Evolutionary conservation across 2,797 vertebrate species (phyloP).

Genomic region (Eupleurogrammus muticus): DNA sequence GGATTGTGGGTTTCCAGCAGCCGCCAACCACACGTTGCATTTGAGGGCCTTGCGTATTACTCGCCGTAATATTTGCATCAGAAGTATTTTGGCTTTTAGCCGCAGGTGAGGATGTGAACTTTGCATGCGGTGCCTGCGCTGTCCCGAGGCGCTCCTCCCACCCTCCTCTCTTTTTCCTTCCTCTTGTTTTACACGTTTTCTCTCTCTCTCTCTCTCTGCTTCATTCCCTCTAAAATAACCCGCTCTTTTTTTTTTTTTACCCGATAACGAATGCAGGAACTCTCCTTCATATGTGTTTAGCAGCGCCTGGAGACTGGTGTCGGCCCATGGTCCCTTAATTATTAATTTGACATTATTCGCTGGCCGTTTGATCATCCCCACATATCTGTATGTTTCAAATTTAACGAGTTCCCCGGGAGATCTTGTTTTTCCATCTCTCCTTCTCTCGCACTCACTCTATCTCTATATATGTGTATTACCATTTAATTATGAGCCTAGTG

Average conservation of each 20-base stretch:
- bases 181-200: conserved; percentile 39
- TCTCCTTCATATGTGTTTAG: conserved; percentile 80
- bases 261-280: conserved; percentile 71
- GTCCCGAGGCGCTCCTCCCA: conserved; percentile 50
- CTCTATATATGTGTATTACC: conserved; percentile 15
- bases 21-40: not conserved
- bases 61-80: conserved; percentile 41
- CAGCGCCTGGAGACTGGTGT: conserved; percentile 69
- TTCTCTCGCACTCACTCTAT: not conserved
- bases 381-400: conserved; percentile 76
- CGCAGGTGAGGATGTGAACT: conserved; percentile 45
- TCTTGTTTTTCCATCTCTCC: conserved; percentile 37
- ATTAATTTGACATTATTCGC: conserved; percentile 79
- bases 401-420: conserved; percentile 78
- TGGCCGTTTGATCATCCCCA: conserved; percentile 81
- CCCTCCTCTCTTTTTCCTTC: conserved; percentile 38
- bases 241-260: conserved; percentile 32
- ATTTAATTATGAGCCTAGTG: conserved; percentile 59
- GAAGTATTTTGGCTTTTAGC: conserved; percentile 38
- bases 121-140: conserved; percentile 26
- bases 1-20: not conserved
- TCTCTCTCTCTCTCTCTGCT: conserved; percentile 47
- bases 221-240: conserved; percentile 39
- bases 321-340: conserved; percentile 80
- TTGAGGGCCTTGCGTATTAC: conserved; percentile 7